These are phyloP conservation scores for Pelodiscus sinensis DNA, from an alignment of 2,113 vertebrate species.

Conservation along the genomic window DNA sequence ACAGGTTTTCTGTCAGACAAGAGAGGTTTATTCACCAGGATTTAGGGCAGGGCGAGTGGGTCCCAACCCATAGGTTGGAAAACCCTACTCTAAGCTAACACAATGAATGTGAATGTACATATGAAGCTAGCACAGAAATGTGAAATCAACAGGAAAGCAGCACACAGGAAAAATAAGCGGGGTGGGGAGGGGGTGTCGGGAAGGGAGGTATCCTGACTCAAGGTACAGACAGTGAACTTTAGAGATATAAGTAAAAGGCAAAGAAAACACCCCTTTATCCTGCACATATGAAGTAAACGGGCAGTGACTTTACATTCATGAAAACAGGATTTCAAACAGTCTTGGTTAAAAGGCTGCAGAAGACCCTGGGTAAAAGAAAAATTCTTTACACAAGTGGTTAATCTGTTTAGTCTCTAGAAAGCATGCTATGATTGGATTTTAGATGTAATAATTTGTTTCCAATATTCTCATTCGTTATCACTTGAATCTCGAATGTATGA, in stretches of 20 bases:
- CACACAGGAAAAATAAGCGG: neutral
- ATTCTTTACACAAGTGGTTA: neutral
- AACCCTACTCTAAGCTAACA: neutral
- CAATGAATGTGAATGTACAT: neutral
- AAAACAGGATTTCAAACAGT: neutral
- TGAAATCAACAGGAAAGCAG: neutral
- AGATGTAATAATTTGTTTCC: neutral
- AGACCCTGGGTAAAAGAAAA: neutral
- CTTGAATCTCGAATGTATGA: neutral
- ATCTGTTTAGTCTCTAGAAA: neutral
- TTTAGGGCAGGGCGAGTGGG: too few relatives aligned
- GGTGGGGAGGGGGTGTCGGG: fast-evolving
- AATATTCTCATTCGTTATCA: neutral
- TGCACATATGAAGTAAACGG: neutral
- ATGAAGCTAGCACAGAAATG: neutral
- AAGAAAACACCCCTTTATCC: neutral
- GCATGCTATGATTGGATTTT: neutral
- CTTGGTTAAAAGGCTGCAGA: neutral
- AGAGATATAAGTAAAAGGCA: neutral
- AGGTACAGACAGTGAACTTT: neutral
- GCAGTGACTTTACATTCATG: neutral
- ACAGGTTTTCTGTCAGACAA: neutral
- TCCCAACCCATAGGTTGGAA: too few relatives aligned
- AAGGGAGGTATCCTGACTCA: neutral
- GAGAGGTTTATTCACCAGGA: neutral